Evolutionary conservation across 1,140 invertebrate genomes (phyloP), one percentile per base, ranked within the genome.

Genomic region (Apis dorsata): DNA sequence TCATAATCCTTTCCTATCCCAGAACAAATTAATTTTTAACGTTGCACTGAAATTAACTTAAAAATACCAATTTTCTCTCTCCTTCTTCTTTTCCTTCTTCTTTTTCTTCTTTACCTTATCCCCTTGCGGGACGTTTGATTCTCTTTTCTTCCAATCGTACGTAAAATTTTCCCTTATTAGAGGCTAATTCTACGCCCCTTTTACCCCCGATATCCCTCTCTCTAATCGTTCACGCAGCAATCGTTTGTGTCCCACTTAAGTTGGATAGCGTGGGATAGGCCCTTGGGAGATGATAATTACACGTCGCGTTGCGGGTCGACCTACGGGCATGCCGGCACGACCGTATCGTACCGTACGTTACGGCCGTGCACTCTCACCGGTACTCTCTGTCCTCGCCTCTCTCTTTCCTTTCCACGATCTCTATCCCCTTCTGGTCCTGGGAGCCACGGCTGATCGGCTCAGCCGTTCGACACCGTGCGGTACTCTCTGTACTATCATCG

Each of bases 201-300:
- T 71, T 62, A 75, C 49, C 60, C 70, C 51, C 69, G 69, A 63
- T 86, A 63, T 78, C 53, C 65, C 66, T 72, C 79, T 77, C 83
- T 89, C 86, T 84, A 89, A 90, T 90, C 88, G 88, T 75, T 88
- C 82, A 89, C 86, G 89, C 89, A 87, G 89, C 88, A 90, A 90
- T 90, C 89, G 88, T 83, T 79, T 79, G 78, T 90, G 89, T 90
- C 89, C 89, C 88, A 90, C 88, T 90, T 90, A 89, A 86, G 82
- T 82, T 86, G 90, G 90, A 90, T 90, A 92, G 91, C 91, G 91
- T 92, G 90, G 90, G 91, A 92, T 91, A 92, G 87, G 90, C 91
- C 91, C 91, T 92, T 92, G 91, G 90, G 87, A 91, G 91, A 92
- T 90, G 90, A 91, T 92, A 92, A 92, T 92, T 92, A 92, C 88